These are phyloP conservation scores for Catharus minimus DNA, from an alignment of 2,113 vertebrate species.

Conservation along the genomic window DNA sequence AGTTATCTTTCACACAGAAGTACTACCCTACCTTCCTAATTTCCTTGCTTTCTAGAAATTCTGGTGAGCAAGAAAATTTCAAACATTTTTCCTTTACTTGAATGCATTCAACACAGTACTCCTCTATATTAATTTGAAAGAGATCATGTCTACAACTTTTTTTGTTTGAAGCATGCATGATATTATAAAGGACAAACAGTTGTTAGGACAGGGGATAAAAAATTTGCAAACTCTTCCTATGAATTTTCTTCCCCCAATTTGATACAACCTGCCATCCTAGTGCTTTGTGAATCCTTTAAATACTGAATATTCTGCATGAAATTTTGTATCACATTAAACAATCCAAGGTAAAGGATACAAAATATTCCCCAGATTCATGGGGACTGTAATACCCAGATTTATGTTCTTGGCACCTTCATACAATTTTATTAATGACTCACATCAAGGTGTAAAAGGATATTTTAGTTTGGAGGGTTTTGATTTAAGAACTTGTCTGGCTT, in stretches of 20 bases:
- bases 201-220: background rate
- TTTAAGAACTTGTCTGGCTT: background rate
- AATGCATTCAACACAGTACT: rapidly evolving
- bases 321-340: background rate
- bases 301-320: background rate
- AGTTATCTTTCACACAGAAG: background rate
- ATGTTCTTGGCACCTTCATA: rapidly evolving
- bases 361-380: background rate
- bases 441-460: background rate
- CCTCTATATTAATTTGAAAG: background rate
- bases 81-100: background rate
- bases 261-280: background rate
- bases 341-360: background rate
- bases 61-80: background rate
- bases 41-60: background rate
- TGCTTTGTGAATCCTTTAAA: background rate
- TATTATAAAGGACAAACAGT: background rate
- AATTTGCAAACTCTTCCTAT: background rate
- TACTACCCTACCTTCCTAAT: background rate
- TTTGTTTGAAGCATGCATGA: background rate
- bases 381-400: background rate
- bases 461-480: background rate
- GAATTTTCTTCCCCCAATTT: background rate
- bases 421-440: background rate
- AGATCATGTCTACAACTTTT: background rate